Base-by-base conservation (phyloP, 2,888 invertebrate species). In the Drosophila aldrichi region DNA sequence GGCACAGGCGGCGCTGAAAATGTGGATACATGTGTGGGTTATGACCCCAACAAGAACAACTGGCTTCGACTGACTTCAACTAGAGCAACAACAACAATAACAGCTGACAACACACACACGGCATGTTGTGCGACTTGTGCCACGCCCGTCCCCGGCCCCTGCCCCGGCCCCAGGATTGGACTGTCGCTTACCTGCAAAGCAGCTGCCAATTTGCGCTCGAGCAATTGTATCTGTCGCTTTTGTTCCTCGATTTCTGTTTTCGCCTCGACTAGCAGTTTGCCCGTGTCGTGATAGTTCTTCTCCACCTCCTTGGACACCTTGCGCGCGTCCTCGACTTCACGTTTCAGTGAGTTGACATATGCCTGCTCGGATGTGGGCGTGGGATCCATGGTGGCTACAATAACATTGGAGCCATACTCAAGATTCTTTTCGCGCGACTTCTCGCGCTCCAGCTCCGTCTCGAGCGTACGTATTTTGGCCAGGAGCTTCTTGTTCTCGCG, bases 401-500 rank as follows among this genome's bases (percentile, higher is more conserved):
- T 91, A 38, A 91, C 90, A 79, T 91, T 89, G 2, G 91, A 91
- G 9, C 90, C 91, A 38, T 91, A 91, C 70, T 91, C 91, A 3
- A 90, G 76, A 70, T 90, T 92, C 79, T 92, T 92, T 46, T 91
- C 90, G 20, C 91, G 82, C 2, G 91, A 90, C 51, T 95, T 94
- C 90, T 96, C 96, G 83, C 96, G 95, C 69, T 96, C 96, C 77
- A 97, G 91, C 91, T 97, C 97, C 14, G 96, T 96, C 93, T 97
- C 97, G 79, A 97, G 93, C 89, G 97, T 97, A 32, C 96, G 95
- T 91, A 97, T 95, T 92, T 95, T 95, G 56, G 96, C 95, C 91
- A 95, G 94, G 56, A 97, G 94, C 85, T 97, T 95, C 92, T 97
- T 97, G 91, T 97, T 97, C 93, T 98, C 97, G 89, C 97, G 94